Percentiles rank a stretch among this genome's conserved stretches.
phyloP scores from a whole-genome alignment of 2,113 vertebrate species.

The Cyanocitta stelleri region DNA sequence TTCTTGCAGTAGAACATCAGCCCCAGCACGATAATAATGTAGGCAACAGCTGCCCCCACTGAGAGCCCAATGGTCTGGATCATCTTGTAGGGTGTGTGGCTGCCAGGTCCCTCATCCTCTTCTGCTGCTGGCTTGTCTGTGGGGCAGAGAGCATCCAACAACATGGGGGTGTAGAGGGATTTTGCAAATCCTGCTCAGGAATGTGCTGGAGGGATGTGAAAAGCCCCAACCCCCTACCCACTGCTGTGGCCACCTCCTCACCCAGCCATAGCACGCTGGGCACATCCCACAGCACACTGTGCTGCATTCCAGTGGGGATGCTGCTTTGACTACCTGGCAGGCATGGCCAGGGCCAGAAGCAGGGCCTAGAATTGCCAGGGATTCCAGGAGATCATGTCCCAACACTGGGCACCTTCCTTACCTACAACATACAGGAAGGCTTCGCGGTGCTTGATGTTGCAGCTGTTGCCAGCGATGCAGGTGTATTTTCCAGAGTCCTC shows the following conservation, averaged over 20 bases:
- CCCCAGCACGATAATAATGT: slow-evolving; percentile 94
- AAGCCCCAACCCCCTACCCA: accelerated
- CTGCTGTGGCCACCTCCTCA: neutral
- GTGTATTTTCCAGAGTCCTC: slow-evolving; percentile 93
- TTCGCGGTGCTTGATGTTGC: slow-evolving; percentile 87
- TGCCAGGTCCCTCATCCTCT: slow-evolving; percentile 45
- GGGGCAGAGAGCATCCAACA: neutral
- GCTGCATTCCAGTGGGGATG: neutral
- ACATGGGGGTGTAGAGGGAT: neutral
- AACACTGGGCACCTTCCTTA: slow-evolving; percentile 36
- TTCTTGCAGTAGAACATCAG: slow-evolving; percentile 99
- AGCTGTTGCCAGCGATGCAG: slow-evolving; percentile 95
- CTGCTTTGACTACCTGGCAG: neutral
- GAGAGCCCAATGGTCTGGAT: slow-evolving; percentile 97
- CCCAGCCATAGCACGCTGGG: accelerated
- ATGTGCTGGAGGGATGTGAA: neutral
- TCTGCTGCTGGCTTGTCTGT: slow-evolving; percentile 81
- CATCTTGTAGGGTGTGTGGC: slow-evolving; percentile 94
- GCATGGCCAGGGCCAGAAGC: neutral
- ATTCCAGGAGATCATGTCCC: neutral
- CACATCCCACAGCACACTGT: neutral
- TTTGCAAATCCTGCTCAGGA: neutral
- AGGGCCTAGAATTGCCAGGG: neutral
- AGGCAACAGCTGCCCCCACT: slow-evolving; percentile 92
- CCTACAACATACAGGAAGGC: slow-evolving; percentile 92